Conservation (phyloP, 2,797 vertebrate genomes). For the Odontamblyopus rebecca region DNA sequence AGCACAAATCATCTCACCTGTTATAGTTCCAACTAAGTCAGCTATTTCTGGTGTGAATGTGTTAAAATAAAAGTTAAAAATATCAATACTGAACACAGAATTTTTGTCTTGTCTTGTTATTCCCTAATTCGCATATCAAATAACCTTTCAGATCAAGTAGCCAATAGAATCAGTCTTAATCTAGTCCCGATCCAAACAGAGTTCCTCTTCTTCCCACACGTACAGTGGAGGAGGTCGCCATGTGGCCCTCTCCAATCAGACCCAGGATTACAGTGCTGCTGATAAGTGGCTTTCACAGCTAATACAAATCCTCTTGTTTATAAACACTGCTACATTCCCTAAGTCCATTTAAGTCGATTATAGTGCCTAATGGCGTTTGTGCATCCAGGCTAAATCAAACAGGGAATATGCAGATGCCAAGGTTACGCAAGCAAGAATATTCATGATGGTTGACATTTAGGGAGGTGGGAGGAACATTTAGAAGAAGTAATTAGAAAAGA, state of each 20-base stretch:
- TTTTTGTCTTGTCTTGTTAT: background rate
- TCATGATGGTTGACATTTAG: slow-evolving; percentile 43
- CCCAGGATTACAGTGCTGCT: slow-evolving; percentile 62
- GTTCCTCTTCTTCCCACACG: background rate
- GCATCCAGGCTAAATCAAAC: slow-evolving; percentile 15
- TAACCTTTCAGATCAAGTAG: background rate
- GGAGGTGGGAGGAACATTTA: slow-evolving; percentile 26
- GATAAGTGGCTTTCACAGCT: slow-evolving; percentile 70
- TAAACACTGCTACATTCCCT: slow-evolving; percentile 63
- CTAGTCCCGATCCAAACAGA: background rate
- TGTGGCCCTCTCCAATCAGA: slow-evolving; percentile 56
- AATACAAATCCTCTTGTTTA: slow-evolving; percentile 72
- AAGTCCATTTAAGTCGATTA: slow-evolving; percentile 68
- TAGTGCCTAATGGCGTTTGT: slow-evolving; percentile 60
- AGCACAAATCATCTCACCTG: too few relatives aligned
- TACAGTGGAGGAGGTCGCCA: slow-evolving; percentile 17
- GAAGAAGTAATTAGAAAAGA: slow-evolving; percentile 25
- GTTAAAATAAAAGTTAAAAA: too few relatives aligned
- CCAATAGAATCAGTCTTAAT: background rate
- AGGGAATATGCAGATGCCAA: slow-evolving; percentile 28
- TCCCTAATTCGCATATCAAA: background rate
- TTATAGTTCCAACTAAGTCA: too few relatives aligned
- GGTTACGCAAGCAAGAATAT: slow-evolving; percentile 19
- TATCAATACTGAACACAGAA: too few relatives aligned
- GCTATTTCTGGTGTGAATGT: too few relatives aligned